These are phyloP conservation scores for Caenorhabditis becei DNA, from an alignment of 2,888 invertebrate genomes.

Conservation along the genomic window DNA sequence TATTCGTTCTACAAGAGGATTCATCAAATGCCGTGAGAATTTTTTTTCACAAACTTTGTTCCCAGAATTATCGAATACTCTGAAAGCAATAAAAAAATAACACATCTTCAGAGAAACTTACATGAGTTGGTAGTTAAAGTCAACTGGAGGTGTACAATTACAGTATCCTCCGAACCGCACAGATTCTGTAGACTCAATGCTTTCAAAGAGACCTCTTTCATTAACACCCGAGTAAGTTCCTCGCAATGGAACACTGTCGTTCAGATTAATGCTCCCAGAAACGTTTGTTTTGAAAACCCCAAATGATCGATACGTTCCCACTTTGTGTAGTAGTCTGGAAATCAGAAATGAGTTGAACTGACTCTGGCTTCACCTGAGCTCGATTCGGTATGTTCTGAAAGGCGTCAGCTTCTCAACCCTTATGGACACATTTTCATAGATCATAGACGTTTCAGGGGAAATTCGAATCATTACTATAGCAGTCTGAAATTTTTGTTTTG, in stretches of 20 bases:
- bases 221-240: conserved; percentile 53
- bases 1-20: conserved; percentile 44
- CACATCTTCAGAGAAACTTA: conserved; percentile 5
- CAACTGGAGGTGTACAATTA: conserved; percentile 56
- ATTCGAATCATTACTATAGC: conserved; percentile 5
- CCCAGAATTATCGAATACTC: conserved; percentile 8
- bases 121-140: conserved; percentile 38
- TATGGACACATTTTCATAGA: conserved; percentile 48
- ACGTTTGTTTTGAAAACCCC: conserved; percentile 41
- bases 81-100: conserved; percentile 4
- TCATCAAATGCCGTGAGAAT: conserved; percentile 6
- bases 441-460: conserved; percentile 27
- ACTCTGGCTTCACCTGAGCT: conserved; percentile 24
- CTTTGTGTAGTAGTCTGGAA: conserved; percentile 32
- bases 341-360: background rate
- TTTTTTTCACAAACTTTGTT: background rate
- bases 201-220: conserved; percentile 55
- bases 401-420: background rate
- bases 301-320: conserved; percentile 47
- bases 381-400: conserved; percentile 9
- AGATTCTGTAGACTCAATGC: conserved; percentile 41
- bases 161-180: conserved; percentile 55
- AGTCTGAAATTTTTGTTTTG: background rate
- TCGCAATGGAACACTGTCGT: conserved; percentile 33
- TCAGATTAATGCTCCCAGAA: conserved; percentile 29